These are phyloP conservation scores for Euthynnus affinis DNA, from an alignment of 2,797 vertebrate genomes.

Conservation along the genomic window DNA sequence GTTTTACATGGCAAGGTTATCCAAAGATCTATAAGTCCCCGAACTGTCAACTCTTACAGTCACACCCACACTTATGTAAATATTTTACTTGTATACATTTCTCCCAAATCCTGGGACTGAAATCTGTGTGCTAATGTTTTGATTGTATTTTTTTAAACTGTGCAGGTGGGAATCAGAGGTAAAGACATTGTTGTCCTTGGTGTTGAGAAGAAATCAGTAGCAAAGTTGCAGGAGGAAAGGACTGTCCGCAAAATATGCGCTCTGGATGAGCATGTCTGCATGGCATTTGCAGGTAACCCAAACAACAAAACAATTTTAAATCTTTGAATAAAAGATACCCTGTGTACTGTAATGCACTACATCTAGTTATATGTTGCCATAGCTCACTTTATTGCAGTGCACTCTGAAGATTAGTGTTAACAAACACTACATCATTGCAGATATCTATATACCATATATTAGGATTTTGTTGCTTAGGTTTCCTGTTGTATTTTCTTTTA, in stretches of 20 bases:
- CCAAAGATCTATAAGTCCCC: too few relatives aligned
- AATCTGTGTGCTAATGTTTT: not conserved
- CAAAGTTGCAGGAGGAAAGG: conserved; percentile 90
- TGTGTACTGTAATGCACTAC: not conserved
- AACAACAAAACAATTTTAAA: not conserved
- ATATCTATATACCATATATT: not conserved
- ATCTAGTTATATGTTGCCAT: not conserved
- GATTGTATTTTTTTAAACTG: not conserved
- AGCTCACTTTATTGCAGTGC: not conserved
- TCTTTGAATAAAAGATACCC: not conserved
- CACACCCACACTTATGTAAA: not conserved
- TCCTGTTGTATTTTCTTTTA: not conserved
- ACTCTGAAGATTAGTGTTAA: not conserved
- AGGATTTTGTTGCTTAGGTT: not conserved
- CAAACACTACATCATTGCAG: not conserved
- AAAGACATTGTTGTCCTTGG: conserved; percentile 89
- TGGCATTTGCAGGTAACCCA: conserved; percentile 88
- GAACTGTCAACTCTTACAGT: not conserved
- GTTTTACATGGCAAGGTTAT: not conserved
- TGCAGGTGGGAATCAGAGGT: conserved; percentile 89
- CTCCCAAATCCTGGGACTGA: not conserved
- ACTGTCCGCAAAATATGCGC: conserved; percentile 90
- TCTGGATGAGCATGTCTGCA: conserved; percentile 89
- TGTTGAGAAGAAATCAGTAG: conserved; percentile 90
- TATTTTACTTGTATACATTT: too few relatives aligned